A percentile compares a stretch with the other conserved stretches of the same genome.
phyloP scores from a whole-genome alignment of 2,113 vertebrate genomes.

The Upupa epops region DNA sequence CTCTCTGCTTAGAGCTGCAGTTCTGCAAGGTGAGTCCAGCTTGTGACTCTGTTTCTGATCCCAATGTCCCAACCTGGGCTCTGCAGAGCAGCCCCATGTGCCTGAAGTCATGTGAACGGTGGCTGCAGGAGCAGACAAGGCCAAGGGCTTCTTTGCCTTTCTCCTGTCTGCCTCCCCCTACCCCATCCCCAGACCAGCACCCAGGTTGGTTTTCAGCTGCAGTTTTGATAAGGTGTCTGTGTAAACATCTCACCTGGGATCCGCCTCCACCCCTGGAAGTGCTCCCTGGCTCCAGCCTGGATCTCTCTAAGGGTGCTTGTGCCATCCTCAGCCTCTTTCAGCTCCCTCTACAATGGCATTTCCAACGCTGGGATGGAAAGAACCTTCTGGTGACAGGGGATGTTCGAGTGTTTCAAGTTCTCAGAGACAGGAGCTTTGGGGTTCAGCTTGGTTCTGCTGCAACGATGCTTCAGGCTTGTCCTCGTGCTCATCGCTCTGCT shows the following conservation, averaged over 20 bases:
- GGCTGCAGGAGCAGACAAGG: not conserved
- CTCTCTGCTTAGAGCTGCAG: fast-evolving
- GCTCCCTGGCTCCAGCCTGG: not conserved
- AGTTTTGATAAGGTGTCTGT: constrained; percentile 1
- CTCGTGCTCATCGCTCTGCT: not conserved
- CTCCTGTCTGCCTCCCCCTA: not conserved
- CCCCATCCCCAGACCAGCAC: not conserved
- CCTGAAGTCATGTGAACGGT: not conserved
- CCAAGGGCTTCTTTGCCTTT: constrained; percentile 32
- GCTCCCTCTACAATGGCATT: not conserved
- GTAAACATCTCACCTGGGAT: constrained; percentile 7
- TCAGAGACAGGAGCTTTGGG: not conserved
- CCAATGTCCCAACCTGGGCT: fast-evolving
- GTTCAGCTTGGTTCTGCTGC: not conserved
- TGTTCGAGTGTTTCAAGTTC: fast-evolving
- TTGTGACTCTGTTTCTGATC: not conserved
- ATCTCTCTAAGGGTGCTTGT: not conserved
- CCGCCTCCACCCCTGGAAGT: not conserved
- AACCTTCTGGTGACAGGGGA: not conserved
- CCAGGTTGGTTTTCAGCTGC: not conserved
- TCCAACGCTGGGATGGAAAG: not conserved
- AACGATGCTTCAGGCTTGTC: not conserved
- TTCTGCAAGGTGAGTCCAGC: not conserved
- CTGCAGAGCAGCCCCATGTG: not conserved
- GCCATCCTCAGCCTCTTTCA: not conserved